Conservation (phyloP, 2,113 vertebrate species). For the Abramis brama region DNA sequence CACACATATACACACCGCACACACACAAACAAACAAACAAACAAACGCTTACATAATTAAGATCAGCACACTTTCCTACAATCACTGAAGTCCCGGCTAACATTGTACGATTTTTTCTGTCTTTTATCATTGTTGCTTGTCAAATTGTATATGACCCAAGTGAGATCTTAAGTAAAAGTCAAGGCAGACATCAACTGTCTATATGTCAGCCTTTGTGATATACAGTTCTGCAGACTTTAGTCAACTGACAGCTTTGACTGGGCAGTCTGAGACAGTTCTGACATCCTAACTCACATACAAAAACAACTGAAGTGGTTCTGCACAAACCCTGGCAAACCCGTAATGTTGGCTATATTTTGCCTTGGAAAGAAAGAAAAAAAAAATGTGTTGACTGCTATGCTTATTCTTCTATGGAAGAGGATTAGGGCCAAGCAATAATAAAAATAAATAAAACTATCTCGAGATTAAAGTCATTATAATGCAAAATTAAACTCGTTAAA, state of each 20-base stretch:
- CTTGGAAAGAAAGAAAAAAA: not conserved
- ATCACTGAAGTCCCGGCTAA: not conserved
- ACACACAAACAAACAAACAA: not conserved
- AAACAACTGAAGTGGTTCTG: not conserved
- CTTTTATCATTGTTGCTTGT: conserved; percentile 10
- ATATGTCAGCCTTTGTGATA: not conserved
- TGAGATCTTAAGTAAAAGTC: conserved; percentile 1
- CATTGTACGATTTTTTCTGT: not conserved
- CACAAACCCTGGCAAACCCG: not conserved
- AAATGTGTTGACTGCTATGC: not conserved
- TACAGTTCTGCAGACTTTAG: not conserved
- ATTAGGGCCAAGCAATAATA: too few species aligned
- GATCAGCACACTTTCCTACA: not conserved
- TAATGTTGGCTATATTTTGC: not conserved
- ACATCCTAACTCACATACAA: not conserved
- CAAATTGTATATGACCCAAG: not conserved
- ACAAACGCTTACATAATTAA: conserved; percentile 2
- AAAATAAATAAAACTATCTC: too few species aligned
- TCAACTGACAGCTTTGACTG: conserved; percentile 10
- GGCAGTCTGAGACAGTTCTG: not conserved
- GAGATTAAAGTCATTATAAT: too few species aligned
- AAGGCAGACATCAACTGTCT: conserved; percentile 23
- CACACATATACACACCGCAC: not conserved
- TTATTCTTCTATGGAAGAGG: not conserved
- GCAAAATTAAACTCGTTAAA: too few species aligned